These are phyloP conservation scores for Gryllus bimaculatus DNA, from an alignment of 1,140 invertebrate species.

Conservation along the genomic window DNA sequence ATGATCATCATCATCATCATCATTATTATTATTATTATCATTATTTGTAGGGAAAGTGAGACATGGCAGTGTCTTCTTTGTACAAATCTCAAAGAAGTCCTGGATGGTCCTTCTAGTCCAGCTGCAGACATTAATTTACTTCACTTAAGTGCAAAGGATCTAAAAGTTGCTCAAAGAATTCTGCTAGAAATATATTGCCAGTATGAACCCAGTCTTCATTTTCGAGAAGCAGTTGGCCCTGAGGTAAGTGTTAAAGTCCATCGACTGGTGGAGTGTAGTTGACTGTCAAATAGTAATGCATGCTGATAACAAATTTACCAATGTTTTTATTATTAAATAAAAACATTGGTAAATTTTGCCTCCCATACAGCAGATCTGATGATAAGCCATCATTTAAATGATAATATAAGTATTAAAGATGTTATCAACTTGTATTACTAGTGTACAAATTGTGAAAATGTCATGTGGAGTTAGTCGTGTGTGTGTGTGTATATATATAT, in stretches of 20 bases:
- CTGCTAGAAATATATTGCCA: slow-evolving; percentile 84
- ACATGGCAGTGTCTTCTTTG: slow-evolving; percentile 86
- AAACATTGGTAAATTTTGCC: too few relatives aligned
- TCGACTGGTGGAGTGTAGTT: neutral
- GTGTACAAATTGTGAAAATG: too few relatives aligned
- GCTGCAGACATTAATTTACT: slow-evolving; percentile 40
- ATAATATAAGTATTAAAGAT: too few relatives aligned
- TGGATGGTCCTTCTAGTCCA: slow-evolving; percentile 35
- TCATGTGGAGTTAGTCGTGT: too few relatives aligned
- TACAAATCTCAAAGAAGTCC: slow-evolving; percentile 59
- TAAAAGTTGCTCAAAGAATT: slow-evolving; percentile 68
- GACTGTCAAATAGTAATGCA: neutral
- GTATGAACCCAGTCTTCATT: slow-evolving; percentile 74
- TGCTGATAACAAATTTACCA: too few relatives aligned
- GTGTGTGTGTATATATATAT: too few relatives aligned
- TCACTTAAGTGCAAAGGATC: slow-evolving; percentile 46
- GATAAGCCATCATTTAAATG: too few relatives aligned
- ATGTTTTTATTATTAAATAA: too few relatives aligned
- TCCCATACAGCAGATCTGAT: too few relatives aligned
- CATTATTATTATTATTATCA: too few relatives aligned
- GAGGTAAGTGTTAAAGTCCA: slow-evolving; percentile 45
- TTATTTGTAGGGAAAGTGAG: slow-evolving; percentile 60
- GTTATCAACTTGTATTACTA: too few relatives aligned
- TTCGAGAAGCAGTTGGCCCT: slow-evolving; percentile 69
- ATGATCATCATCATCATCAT: too few relatives aligned